Conservation (phyloP, 2,888 invertebrate species). For the Coenonympha glycerion region DNA sequence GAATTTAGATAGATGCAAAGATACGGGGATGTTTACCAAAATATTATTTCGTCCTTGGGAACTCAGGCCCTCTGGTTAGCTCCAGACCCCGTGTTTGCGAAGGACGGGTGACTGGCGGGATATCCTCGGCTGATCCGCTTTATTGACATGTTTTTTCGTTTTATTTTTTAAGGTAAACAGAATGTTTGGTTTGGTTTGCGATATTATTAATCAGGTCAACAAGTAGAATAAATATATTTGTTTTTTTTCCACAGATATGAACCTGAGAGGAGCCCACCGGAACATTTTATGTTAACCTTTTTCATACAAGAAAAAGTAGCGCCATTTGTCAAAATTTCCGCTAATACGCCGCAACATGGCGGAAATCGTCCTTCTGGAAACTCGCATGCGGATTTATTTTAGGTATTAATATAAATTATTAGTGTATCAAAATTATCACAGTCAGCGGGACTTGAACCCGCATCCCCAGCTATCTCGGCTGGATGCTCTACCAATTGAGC, state of each 20-base stretch:
- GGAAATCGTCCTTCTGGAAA: no score
- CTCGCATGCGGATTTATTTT: no score
- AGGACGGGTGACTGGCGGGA: conserved; percentile 1
- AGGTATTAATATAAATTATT: no score
- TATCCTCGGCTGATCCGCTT: conserved; percentile 7
- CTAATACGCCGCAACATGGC: no score
- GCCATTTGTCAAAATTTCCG: no score
- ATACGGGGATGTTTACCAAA: neutral
- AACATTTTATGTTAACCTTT: no score
- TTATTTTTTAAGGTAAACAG: neutral
- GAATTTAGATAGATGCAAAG: neutral
- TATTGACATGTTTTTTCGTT: conserved; percentile 12
- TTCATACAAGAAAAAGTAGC: no score
- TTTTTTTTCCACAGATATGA: neutral
- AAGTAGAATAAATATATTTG: neutral
- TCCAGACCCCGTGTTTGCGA: neutral
- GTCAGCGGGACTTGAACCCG: no score
- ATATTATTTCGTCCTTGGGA: conserved; percentile 1
- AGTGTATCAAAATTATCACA: no score
- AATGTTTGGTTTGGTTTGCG: neutral
- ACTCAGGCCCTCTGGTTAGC: conserved; percentile 3
- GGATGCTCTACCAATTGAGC: no score
- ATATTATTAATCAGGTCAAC: neutral
- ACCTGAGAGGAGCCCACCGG: no score
- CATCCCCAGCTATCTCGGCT: no score